Evolutionary conservation across 1,140 invertebrate genomes (phyloP), one percentile per base, ranked within the genome.

Genomic region (Caenorhabditis brenneri): DNA sequence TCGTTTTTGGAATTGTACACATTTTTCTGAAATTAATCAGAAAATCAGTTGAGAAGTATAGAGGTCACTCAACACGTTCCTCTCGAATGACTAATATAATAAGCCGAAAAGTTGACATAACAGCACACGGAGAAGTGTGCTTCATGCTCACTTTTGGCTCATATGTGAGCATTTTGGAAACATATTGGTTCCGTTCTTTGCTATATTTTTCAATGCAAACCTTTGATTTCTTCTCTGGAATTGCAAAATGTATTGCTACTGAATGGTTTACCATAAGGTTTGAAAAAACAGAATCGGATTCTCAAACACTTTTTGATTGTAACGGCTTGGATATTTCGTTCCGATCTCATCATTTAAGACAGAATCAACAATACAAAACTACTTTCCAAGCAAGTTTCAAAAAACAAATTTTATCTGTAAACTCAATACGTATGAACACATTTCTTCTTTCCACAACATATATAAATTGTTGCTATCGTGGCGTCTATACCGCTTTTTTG

Each of bases 91-190:
- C 65, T 74, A 74, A 74, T 46, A 74, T 65, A 65, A 65, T 65
- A 74, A 74, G 27, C 65, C 65, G 65, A 74, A 74, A 42, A 74
- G 36, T 46, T 42, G 65, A 74, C 65, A 74, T 42, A 74, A 74
- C 36, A 74, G 36, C 10, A 24, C 22, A 29, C 9, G 53, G 6
- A 42, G 15, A 12, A 9, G 33, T 42, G n/a, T 42, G 65, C 36
- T 33, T n/a, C 33, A 31, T 74, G 65, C 36, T 74, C 65, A 39
- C 65, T 22, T 74, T 74, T 74, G 65, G 42, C 65, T 74, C 36
- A 42, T 74, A 33, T 15, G 39, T 6, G 12, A 42, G 5, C 12
- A 5, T 42, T 42, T 42, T 42, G 39, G 12, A 42, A n/a, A n/a
- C n/a, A n/a, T n/a, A n/a, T n/a, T n/a, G n/a, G n/a, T n/a, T n/a